These are phyloP conservation scores for Acipenser oxyrinchus DNA, from an alignment of 2,797 vertebrate genomes.

Conservation along the genomic window DNA sequence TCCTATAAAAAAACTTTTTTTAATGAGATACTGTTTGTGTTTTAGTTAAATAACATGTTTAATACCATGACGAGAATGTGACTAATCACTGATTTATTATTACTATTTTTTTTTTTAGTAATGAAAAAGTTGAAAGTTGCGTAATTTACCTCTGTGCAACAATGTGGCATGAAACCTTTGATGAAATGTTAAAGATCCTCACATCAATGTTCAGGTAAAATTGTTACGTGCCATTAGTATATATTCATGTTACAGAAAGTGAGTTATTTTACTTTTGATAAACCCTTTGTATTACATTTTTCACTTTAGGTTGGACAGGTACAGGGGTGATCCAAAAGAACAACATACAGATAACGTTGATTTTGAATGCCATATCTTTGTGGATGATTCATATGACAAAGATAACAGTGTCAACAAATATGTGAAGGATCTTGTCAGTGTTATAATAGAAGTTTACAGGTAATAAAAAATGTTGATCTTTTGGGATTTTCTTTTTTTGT, in stretches of 20 bases:
- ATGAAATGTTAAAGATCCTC: slow-evolving; percentile 72
- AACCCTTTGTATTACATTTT: not conserved
- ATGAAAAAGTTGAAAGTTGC: slow-evolving; percentile 48
- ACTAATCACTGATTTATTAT: not conserved
- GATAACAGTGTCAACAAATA: slow-evolving; percentile 55
- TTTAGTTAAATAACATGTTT: no score
- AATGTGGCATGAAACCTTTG: slow-evolving; percentile 74
- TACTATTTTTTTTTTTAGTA: slow-evolving; percentile 29
- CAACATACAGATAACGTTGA: slow-evolving; percentile 61
- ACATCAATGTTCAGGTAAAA: slow-evolving; percentile 70
- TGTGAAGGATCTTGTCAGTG: slow-evolving; percentile 48
- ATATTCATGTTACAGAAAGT: no score
- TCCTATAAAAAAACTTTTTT: not conserved
- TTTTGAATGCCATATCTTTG: slow-evolving; percentile 65
- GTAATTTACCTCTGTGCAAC: slow-evolving; percentile 72
- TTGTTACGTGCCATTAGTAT: no score
- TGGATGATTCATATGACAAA: slow-evolving; percentile 59
- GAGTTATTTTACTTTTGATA: not conserved
- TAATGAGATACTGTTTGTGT: not conserved
- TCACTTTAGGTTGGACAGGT: slow-evolving; percentile 60
- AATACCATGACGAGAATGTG: not conserved
- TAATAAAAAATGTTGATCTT: slow-evolving; percentile 23
- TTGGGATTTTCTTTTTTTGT: no score
- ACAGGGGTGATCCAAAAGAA: slow-evolving; percentile 60
- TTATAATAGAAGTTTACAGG: slow-evolving; percentile 66